Base-by-base conservation (phyloP, 2,113 vertebrate genomes). In the Camelus dromedarius region DNA sequence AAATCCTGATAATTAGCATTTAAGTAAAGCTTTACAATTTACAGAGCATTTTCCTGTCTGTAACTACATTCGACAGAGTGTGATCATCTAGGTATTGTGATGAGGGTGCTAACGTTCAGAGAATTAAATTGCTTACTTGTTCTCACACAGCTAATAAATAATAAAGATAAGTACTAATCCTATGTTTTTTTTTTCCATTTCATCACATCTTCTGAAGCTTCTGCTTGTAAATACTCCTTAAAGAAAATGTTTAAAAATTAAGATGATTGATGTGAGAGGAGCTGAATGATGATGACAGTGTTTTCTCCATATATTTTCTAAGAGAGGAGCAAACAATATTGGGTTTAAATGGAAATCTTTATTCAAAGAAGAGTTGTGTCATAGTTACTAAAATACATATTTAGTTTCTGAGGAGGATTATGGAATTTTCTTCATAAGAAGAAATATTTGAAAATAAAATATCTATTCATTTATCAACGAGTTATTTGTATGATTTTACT, bases 291-390 rank as follows among this genome's bases (percentile, higher is more conserved):
- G 28, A 80, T 48, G 64, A n/a, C 4, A 54, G 2, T 82, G 14
- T 85, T 70, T 93, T 85, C 77, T 82, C 30, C n/a, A 38, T 56
- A 1, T 62, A 38, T 22, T 32, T 72, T 66, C 70, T 67, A 81
- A 24, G 26, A 46, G n/a, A 64, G 26, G 56, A 92, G 56, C 12
- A 93, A 95, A 15, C 22, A 81, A 16, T 95, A 86, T 32, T 56
- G 48, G 42, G 15, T 83, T 95, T 96, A 64, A 97, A 35, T 90
- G 84, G 3, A 42, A 67, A 24, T 69, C 96, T 96, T 82, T 85
- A 73, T 73, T 96, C 73, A 88, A 66, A 89, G 75, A 82, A 64
- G 48, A 75, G 9, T 91, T 89, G 50, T 14, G 19, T 84, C 46
- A 54, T 84, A 72, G n/a, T 94, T 88, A 75, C 14, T 69, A 66